Base-by-base conservation (phyloP, 2,797 vertebrate species). In the Sebastes trivittatus region DNA sequence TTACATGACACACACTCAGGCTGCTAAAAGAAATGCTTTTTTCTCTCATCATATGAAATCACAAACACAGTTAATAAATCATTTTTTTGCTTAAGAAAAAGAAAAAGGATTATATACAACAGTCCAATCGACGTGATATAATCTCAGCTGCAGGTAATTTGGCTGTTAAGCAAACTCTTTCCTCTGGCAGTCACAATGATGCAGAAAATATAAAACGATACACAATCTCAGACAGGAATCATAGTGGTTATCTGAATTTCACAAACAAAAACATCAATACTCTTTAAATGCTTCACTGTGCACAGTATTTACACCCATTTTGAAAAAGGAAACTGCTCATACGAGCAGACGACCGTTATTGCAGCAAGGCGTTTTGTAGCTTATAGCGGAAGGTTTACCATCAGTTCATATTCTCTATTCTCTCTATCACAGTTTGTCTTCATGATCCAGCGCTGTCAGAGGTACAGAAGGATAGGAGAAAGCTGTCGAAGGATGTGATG, bases 231-330 rank as follows among this genome's bases (percentile, higher is more conserved):
- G 55, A 49, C 10, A 76, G 55, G 61, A 66, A 78, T 80, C 72
- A 67, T 86, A 88, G 91, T 92, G 91, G 88, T 91, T 66, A 83
- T 85, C 61, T 77, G 58, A 72, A 66, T 16, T 77, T 80, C 77
- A 78, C 73, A 84, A 80, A 72, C 46, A 78, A 85, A 79, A 79
- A 85, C 81, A 80, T 61, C 63, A 80, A 67, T 62, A 80, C 34
- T 78, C 34, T 55, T 56, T 72, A 65, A 54, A 79, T 68, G 73
- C 67, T 77, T 76, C 67, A 60, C 60, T 65, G 81, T 83, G 72
- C 71, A 89, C 84, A 87, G 62, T 88, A 88, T 86, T 84, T 75
- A 91, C 83, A 86, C 18, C 65, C 63, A 74, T 69, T 61, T 32
- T 42, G 49, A 78, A 82, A 72, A 62, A 62, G 46, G 30, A 67